Evolutionary conservation across 1,140 invertebrate species (phyloP), one percentile per base, ranked within the genome.

Genomic region (Eulimnadia texana): DNA sequence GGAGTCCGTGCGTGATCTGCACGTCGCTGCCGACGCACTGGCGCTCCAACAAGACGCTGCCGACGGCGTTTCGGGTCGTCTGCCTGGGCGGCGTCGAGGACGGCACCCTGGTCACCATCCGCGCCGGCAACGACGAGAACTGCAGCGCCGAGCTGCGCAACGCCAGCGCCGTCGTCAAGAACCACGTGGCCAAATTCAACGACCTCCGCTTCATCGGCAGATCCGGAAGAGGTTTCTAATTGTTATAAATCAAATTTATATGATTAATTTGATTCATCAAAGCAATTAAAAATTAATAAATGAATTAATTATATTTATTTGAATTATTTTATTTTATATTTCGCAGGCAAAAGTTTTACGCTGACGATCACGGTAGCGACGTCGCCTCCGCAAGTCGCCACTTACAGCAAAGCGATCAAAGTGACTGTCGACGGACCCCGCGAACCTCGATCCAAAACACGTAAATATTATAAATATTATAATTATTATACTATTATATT

Each of bases 121-220:
- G 84, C 16, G 94, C 93, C 3, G 94, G 95, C n/a, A 98, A 98
- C 73, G 94, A 98, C 71, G 93, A 98, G 72, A 98, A 98, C 74
- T 95, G 84, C 70, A 94, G 90, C 72, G 92, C 90, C 3, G 94
- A 98, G 73, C 75, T 98, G 63, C 77, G 93, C 67, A 98, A 98
- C 76, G 86, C 83, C 64, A 88, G 88, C 24, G 91, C 95, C 9
- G 82, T 94, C 65, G 93, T 98, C 88, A 96, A 96, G 76, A 94
- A 95, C 73, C 90, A 95, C 75, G 87, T 98, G 64, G 95, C 95
- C 62, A 96, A 96, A 77, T 98, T 98, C 75, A 96, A 95, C 72
- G 95, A 98, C 77, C 77, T 98, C 61, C 81, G 95, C 72, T 98
- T 98, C 77, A 92, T 98, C 66, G 94, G 94, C 56, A 80, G 93